Evolutionary conservation across 2,888 invertebrate species (phyloP), one percentile per base, ranked within the genome.

Genomic region (Gymnosoma rotundatum): DNA sequence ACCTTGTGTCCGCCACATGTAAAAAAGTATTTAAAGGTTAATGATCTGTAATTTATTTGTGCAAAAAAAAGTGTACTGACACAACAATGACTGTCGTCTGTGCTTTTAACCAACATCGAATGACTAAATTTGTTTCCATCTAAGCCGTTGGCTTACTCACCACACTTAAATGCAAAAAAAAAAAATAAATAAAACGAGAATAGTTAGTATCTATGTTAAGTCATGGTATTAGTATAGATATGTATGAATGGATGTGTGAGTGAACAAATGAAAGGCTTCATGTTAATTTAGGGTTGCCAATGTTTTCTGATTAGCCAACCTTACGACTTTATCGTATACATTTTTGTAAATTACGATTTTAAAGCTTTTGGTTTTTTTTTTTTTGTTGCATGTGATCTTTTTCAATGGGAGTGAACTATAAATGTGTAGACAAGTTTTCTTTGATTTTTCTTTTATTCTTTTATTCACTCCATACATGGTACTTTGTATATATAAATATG

Each of bases 11-110:
- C 86, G 88, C 87, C 88, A 88, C 88, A 88, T 88, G 87, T 87
- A 87, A 89, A 89, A 89, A 84, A 78, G 58, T 81, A 69, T 88
- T 89, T 90, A 89, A 90, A 91, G 92, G 91, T 91, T 91, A 91
- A 91, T 91, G 91, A 91, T 91, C 91, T 91, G 79, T 86, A 80
- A 75, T 72, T 58, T 72, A 81, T 64, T 74, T 78, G 56, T 60
- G 32, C 25, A 80, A 82, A 83, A 70, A 70, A 66, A 8, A 42
- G 42, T 42, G 64, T 72, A 72, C 74, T 79, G 48, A 82, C 52
- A 82, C 52, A 73, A 54, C 56, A 64, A 81, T 75, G 80, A 66
- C 21, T 56, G 70, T 60, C 36, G 38, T 67, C 50, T 72, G 45
- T 18, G 48, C 14, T 38, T 70, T 78, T 66, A 70, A 38, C 32